Evolutionary conservation across 2,888 invertebrate species (phyloP).

Genomic region (Brachynemurus nebulosus): DNA sequence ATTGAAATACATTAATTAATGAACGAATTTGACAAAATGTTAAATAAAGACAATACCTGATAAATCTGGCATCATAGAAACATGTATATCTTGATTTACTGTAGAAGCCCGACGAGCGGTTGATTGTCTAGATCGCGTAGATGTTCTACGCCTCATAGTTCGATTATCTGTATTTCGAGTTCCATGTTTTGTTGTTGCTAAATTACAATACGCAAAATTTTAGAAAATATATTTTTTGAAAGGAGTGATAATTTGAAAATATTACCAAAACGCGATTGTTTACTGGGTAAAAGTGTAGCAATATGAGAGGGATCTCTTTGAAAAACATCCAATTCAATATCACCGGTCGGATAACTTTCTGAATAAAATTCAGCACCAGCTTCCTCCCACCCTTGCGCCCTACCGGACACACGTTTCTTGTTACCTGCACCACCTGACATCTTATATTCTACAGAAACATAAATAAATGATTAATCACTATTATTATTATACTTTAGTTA

Average conservation of each 20-base stretch:
- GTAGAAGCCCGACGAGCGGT: slow-evolving; percentile 37
- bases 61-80: slow-evolving; percentile 70
- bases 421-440: slow-evolving; percentile 43
- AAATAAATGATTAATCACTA: not conserved
- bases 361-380: slow-evolving; percentile 77
- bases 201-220: too few species aligned
- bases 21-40: slow-evolving; percentile 1
- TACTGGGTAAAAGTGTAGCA: slow-evolving; percentile 63
- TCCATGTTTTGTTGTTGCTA: slow-evolving; percentile 50
- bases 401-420: slow-evolving; percentile 37
- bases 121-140: slow-evolving; percentile 36
- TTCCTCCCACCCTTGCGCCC: slow-evolving; percentile 65
- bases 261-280: slow-evolving; percentile 61
- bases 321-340: slow-evolving; percentile 52
- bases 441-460: not conserved
- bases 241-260: slow-evolving; percentile 13
- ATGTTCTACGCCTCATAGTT: slow-evolving; percentile 45
- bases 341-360: slow-evolving; percentile 57
- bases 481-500: too few species aligned
- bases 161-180: slow-evolving; percentile 46
- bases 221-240: slow-evolving; percentile 4
- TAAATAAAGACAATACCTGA: slow-evolving; percentile 36
- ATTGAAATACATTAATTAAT: slow-evolving; percentile 1
- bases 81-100: slow-evolving; percentile 47
- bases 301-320: slow-evolving; percentile 59